These are phyloP conservation scores for Drosophila eugracilis DNA, from an alignment of 1,140 invertebrate genomes.

Conservation along the genomic window DNA sequence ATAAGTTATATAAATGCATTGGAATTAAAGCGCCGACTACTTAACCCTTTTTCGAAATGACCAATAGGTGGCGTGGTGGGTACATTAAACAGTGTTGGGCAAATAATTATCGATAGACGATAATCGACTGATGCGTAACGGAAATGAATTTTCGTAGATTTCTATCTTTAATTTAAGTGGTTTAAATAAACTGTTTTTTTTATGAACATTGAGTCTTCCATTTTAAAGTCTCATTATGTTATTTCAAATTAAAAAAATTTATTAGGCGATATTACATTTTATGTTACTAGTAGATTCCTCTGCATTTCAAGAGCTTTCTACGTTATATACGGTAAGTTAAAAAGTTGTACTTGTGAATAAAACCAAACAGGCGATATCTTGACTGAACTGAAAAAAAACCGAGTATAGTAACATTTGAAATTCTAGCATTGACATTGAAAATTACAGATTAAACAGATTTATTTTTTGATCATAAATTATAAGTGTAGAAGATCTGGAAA, in stretches of 20 bases:
- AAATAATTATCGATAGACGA: not conserved
- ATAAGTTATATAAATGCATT: not conserved
- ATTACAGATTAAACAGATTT: no score
- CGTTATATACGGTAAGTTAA: no score
- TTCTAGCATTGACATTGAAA: not conserved
- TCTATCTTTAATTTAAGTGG: not conserved
- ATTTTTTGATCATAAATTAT: no score
- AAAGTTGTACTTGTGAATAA: no score
- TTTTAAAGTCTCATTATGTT: no score
- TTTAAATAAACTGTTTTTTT: not conserved
- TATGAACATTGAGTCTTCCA: no score
- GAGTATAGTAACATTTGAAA: not conserved
- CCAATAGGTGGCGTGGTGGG: constrained; percentile 1
- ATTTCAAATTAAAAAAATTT: no score
- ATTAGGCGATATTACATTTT: no score
- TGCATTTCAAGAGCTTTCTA: no score
- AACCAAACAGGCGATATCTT: no score
- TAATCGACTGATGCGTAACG: not conserved
- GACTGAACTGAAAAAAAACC: not conserved
- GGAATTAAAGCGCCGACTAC: constrained; percentile 3
- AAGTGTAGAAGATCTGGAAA: no score
- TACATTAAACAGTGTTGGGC: not conserved
- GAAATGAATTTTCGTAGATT: not conserved
- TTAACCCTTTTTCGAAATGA: not conserved
- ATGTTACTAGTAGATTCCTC: no score